Evolutionary conservation across 2,797 vertebrate species (phyloP).

Genomic region (Anas flavirostris): DNA sequence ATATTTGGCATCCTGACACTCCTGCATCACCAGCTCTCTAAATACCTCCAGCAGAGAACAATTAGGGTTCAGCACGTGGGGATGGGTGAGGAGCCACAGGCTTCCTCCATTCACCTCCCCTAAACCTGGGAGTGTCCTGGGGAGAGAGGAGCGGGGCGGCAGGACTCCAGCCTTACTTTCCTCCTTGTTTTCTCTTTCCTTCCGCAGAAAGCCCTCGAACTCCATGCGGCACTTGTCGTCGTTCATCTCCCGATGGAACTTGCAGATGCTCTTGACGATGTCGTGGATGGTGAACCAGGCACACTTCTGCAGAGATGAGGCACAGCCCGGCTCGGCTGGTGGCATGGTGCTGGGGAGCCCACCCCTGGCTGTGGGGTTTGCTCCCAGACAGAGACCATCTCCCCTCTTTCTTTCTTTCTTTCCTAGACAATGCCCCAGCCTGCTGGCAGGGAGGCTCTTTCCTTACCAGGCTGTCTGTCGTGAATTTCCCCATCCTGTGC

Average conservation of each 20-base stretch:
- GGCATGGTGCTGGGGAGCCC: neutral
- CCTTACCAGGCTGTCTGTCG: constrained; percentile 55
- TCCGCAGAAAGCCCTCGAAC: constrained; percentile 69
- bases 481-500: neutral
- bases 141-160: neutral
- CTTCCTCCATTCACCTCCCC: neutral
- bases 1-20: neutral
- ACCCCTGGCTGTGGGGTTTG: neutral
- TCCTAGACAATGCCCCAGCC: neutral
- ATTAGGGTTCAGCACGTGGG: too few species aligned
- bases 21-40: neutral
- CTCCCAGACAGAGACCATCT: neutral
- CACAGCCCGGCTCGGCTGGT: neutral
- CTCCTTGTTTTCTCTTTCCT: constrained; percentile 58
- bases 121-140: neutral
- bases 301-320: constrained; percentile 29
- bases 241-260: constrained; percentile 61
- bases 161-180: constrained; percentile 72
- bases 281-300: constrained; percentile 55
- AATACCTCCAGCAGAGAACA: neutral
- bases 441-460: neutral
- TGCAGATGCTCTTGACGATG: constrained; percentile 71
- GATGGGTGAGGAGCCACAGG: neutral
- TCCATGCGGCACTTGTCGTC: neutral
- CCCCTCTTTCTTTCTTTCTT: neutral